phyloP scores from a whole-genome alignment of 2,888 invertebrate genomes.

The Liodrosophila aerea region DNA sequence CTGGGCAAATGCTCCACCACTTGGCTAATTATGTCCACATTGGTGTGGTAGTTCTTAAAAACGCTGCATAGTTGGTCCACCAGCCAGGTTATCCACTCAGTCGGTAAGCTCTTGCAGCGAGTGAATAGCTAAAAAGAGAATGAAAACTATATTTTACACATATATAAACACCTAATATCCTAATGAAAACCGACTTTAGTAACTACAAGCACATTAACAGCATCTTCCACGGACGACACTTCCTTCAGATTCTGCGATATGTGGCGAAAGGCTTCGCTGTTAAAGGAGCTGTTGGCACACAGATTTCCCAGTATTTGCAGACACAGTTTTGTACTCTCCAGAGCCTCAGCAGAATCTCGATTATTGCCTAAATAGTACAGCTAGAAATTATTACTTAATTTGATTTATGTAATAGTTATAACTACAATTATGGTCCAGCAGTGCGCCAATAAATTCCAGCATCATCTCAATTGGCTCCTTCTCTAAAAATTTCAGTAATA shows the following conservation, averaged over 20 bases:
- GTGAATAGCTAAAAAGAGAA: constrained; percentile 69
- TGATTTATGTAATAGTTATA: no score
- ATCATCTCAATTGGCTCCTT: constrained; percentile 76
- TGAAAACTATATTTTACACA: neutral
- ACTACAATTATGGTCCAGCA: constrained; percentile 66
- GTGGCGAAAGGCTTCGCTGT: constrained; percentile 64
- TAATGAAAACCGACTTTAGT: constrained; percentile 60
- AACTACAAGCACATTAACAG: constrained; percentile 48
- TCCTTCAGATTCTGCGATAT: constrained; percentile 19
- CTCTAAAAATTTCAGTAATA: constrained; percentile 65
- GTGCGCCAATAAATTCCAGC: constrained; percentile 63
- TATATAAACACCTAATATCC: no score
- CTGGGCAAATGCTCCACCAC: constrained; percentile 77
- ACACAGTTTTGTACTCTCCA: constrained; percentile 49
- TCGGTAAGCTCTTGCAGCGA: constrained; percentile 52
- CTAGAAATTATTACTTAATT: no score
- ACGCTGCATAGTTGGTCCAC: constrained; percentile 68
- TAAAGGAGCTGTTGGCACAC: constrained; percentile 66
- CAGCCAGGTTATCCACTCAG: constrained; percentile 69
- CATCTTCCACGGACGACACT: constrained; percentile 9
- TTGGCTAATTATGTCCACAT: constrained; percentile 63
- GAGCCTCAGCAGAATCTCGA: constrained; percentile 30
- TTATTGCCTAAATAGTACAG: constrained; percentile 14
- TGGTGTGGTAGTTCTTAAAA: constrained; percentile 67
- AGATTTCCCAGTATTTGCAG: constrained; percentile 66